Percentiles rank a stretch among this genome's conserved stretches.
phyloP scores from a whole-genome alignment of 2,888 invertebrate genomes.

The Amphipoea oculea region DNA sequence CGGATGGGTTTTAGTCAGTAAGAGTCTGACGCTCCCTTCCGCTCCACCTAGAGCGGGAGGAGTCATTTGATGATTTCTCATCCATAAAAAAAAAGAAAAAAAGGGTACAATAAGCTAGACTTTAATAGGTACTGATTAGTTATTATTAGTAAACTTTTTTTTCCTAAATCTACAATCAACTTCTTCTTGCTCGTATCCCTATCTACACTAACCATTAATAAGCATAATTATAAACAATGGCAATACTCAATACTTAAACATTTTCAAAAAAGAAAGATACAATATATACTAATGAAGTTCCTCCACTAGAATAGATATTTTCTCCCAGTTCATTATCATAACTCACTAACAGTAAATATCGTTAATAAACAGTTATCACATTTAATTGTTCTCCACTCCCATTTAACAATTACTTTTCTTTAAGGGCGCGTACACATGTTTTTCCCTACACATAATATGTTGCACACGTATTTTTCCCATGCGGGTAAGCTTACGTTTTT shows the following conservation, averaged over 20 bases:
- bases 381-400: constrained; percentile 42
- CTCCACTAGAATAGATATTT: neutral
- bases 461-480: constrained; percentile 56
- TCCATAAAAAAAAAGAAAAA: too few relatives aligned
- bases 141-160: neutral
- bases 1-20: too few relatives aligned
- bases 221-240: neutral
- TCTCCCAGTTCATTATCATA: constrained; percentile 1
- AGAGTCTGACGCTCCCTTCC: too few relatives aligned
- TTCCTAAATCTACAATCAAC: neutral
- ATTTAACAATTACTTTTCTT: constrained; percentile 45
- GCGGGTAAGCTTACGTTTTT: constrained; percentile 47
- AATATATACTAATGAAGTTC: neutral
- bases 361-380: constrained; percentile 40
- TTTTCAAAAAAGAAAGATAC: neutral
- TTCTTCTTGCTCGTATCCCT: neutral
- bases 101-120: neutral
- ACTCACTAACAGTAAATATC: constrained; percentile 12
- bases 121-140: neutral
- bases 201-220: neutral
- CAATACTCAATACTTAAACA: neutral
- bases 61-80: too few relatives aligned
- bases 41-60: too few relatives aligned
- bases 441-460: constrained; percentile 19
- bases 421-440: constrained; percentile 29